A percentile compares a stretch with the other conserved stretches of the same genome.
These are phyloP conservation scores for Gryllus longicercus DNA, from an alignment of 2,888 invertebrate genomes.

Conservation along the genomic window DNA sequence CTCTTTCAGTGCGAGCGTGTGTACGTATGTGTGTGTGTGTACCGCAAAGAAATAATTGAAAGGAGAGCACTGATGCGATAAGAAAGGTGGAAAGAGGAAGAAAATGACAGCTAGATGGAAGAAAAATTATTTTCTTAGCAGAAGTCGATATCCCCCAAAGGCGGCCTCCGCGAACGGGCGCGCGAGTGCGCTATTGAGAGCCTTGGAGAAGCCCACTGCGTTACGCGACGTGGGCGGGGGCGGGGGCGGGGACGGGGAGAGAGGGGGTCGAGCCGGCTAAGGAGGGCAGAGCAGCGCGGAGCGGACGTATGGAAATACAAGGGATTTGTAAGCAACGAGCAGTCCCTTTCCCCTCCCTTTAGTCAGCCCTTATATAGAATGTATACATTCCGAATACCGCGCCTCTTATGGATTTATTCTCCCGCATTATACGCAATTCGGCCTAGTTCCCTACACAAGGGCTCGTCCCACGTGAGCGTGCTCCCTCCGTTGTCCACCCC, in stretches of 20 bases:
- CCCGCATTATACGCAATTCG: slow-evolving; percentile 9
- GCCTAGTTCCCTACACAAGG: not conserved
- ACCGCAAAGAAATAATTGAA: not conserved
- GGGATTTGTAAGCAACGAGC: slow-evolving; percentile 10
- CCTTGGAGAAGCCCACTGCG: too few species aligned
- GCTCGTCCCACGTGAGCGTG: not conserved
- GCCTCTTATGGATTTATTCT: slow-evolving; percentile 4
- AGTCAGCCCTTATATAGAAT: slow-evolving; percentile 17
- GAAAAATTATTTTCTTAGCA: slow-evolving; percentile 17
- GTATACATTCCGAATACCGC: slow-evolving; percentile 9
- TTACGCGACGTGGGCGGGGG: too few species aligned
- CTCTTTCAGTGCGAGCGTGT: too few species aligned
- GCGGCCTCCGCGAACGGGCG: too few species aligned
- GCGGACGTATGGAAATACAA: not conserved
- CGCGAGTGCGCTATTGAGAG: too few species aligned
- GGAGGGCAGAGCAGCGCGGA: not conserved
- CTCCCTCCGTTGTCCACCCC: not conserved
- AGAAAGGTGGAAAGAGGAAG: not conserved
- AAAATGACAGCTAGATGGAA: slow-evolving; percentile 5
- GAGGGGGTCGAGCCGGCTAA: too few species aligned
- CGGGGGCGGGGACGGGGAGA: too few species aligned
- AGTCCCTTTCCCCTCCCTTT: slow-evolving; percentile 4
- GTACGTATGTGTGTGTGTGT: not conserved
- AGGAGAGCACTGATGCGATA: not conserved
- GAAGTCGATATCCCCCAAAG: not conserved